Percentiles rank a stretch among this genome's conserved stretches.
Conservation (phyloP, 2,888 invertebrate genomes). For the Lissonota sp. region DNA sequence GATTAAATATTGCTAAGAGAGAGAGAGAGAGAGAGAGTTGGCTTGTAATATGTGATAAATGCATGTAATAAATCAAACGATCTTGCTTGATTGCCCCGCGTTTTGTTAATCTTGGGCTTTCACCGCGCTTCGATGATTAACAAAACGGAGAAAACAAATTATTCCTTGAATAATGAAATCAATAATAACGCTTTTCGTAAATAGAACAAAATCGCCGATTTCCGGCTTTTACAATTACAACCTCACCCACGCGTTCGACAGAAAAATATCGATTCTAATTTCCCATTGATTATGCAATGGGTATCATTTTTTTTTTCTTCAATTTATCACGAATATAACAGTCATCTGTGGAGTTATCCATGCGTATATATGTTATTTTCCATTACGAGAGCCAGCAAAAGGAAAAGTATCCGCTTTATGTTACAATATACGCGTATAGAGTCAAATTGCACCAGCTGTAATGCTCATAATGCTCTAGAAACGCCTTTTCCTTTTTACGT, state of each 20-base stretch:
- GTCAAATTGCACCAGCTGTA: constrained; percentile 30
- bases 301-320: not conserved
- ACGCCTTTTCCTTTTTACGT: constrained; percentile 58
- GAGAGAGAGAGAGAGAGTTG: not conserved
- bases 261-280: no score
- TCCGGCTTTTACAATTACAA: constrained; percentile 8
- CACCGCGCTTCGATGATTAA: constrained; percentile 13
- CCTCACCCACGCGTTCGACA: not conserved
- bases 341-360: constrained; percentile 14
- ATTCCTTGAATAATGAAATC: constrained; percentile 17
- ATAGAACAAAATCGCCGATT: constrained; percentile 6
- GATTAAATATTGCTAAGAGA: constrained; percentile 41
- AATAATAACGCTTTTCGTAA: constrained; percentile 14
- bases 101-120: constrained; percentile 33
- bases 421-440: not conserved
- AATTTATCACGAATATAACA: not conserved
- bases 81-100: constrained; percentile 38
- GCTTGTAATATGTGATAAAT: constrained; percentile 50
- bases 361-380: constrained; percentile 23
- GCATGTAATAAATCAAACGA: constrained; percentile 49
- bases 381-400: constrained; percentile 27
- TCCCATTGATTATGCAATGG: constrained; percentile 13
- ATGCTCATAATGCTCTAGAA: constrained; percentile 47
- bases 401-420: not conserved
- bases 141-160: constrained; percentile 25